These are phyloP conservation scores for Penaeus vannamei DNA, from an alignment of 1,140 invertebrate species.

Conservation along the genomic window DNA sequence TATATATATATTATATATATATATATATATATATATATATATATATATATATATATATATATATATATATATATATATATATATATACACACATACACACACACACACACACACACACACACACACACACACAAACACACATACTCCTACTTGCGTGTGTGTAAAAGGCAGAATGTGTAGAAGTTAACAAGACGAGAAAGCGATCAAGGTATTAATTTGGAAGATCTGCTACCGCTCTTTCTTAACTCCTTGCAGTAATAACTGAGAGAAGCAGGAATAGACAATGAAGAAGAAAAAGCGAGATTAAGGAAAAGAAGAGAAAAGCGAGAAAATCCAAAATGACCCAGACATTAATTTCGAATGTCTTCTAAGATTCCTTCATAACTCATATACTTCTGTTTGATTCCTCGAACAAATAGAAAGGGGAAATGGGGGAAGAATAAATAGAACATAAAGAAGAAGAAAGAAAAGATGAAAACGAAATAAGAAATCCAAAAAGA, in stretches of 20 bases:
- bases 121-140: conserved; percentile 6
- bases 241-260: neutral
- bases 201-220: neutral
- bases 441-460: neutral
- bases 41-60: neutral
- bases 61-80: neutral
- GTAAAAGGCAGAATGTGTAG: neutral
- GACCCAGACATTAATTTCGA: too few species aligned
- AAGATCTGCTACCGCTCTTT: neutral
- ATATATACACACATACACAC: neutral
- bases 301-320: too few species aligned
- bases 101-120: conserved; percentile 1
- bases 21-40: too few species aligned
- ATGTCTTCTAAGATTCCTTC: too few species aligned
- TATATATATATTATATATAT: too few species aligned
- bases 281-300: too few species aligned
- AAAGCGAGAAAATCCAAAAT: too few species aligned
- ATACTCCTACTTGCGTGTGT: neutral
- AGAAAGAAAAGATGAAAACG: neutral
- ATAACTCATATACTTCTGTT: too few species aligned
- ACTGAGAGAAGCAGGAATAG: neutral
- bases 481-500: neutral
- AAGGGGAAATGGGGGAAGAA: too few species aligned
- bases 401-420: too few species aligned
- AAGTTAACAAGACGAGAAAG: neutral